phyloP scores from a whole-genome alignment of 2,113 vertebrate genomes.

The Hippocampus barbouri region DNA sequence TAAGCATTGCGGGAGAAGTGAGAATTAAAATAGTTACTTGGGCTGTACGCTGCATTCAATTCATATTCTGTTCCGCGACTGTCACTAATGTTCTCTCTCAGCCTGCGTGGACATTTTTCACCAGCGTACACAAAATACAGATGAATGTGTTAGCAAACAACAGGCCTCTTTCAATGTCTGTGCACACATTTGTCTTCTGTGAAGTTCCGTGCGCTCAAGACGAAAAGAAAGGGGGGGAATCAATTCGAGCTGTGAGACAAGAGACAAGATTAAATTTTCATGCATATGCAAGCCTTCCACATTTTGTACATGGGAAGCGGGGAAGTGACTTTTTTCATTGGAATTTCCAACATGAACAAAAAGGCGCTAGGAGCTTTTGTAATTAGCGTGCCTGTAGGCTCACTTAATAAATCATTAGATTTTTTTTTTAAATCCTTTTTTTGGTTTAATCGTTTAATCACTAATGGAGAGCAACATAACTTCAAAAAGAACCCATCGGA shows the following conservation, averaged over 20 bases:
- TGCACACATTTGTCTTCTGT: background rate
- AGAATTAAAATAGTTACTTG: conserved; percentile 32
- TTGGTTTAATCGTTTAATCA: conserved; percentile 10
- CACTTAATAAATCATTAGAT: conserved; percentile 30
- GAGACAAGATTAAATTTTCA: conserved; percentile 52
- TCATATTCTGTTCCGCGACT: conserved; percentile 6
- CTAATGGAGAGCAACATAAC: conserved; percentile 29
- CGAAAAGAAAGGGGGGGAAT: conserved; percentile 16
- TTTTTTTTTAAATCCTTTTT: conserved; percentile 2
- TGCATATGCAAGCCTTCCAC: conserved; percentile 39
- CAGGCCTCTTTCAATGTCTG: background rate
- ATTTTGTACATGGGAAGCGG: conserved; percentile 18
- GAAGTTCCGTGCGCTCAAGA: conserved; percentile 10
- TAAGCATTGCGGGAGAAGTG: conserved; percentile 18
- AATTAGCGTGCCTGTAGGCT: conserved; percentile 31
- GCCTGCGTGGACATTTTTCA: background rate
- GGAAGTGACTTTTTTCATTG: conserved; percentile 39
- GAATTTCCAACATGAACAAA: conserved; percentile 34
- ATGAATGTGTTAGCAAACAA: conserved; percentile 15
- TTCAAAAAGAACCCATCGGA: conserved; percentile 4
- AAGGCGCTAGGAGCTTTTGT: conserved; percentile 26
- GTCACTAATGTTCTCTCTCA: conserved; percentile 14
- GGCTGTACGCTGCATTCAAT: conserved; percentile 14
- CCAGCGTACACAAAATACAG: conserved; percentile 20
- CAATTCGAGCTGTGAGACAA: conserved; percentile 30